Conservation (phyloP, 2,888 invertebrate genomes). For the Rhodophaea formosa region DNA sequence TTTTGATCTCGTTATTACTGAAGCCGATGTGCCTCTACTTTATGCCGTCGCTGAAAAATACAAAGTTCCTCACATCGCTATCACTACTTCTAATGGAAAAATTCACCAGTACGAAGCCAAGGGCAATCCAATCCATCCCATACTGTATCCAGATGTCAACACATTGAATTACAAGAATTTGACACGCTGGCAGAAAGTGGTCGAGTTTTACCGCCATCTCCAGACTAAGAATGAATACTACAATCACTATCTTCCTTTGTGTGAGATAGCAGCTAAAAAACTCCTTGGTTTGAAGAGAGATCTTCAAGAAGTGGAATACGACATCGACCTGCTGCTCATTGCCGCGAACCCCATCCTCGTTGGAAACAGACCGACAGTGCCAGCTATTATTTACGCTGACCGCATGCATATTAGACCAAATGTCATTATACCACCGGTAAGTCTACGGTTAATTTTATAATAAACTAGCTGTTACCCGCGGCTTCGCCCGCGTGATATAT, state of each 20-base stretch:
- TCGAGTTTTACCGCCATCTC: slow-evolving; percentile 54
- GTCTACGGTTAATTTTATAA: no score
- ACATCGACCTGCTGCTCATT: slow-evolving; percentile 68
- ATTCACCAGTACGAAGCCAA: slow-evolving; percentile 73
- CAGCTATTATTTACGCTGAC: slow-evolving; percentile 62
- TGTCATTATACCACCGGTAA: slow-evolving; percentile 54
- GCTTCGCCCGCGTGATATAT: no score
- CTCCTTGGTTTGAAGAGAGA: slow-evolving; percentile 56
- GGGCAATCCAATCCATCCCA: slow-evolving; percentile 76
- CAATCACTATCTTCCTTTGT: slow-evolving; percentile 55
- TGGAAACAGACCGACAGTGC: slow-evolving; percentile 64
- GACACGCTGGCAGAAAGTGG: slow-evolving; percentile 61
- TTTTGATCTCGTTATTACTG: slow-evolving; percentile 81
- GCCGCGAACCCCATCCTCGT: slow-evolving; percentile 60
- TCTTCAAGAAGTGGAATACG: slow-evolving; percentile 62
- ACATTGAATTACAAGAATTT: slow-evolving; percentile 62
- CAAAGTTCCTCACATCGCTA: slow-evolving; percentile 75
- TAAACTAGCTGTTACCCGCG: no score
- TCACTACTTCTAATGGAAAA: slow-evolving; percentile 72
- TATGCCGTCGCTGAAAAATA: slow-evolving; percentile 79
- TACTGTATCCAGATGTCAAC: slow-evolving; percentile 74
- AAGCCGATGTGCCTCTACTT: slow-evolving; percentile 73
- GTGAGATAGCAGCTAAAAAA: slow-evolving; percentile 62
- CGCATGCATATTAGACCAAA: slow-evolving; percentile 66
- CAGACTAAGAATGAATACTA: slow-evolving; percentile 63